phyloP scores from a whole-genome alignment of 2,888 invertebrate species.

The Leucozona laternaria region DNA sequence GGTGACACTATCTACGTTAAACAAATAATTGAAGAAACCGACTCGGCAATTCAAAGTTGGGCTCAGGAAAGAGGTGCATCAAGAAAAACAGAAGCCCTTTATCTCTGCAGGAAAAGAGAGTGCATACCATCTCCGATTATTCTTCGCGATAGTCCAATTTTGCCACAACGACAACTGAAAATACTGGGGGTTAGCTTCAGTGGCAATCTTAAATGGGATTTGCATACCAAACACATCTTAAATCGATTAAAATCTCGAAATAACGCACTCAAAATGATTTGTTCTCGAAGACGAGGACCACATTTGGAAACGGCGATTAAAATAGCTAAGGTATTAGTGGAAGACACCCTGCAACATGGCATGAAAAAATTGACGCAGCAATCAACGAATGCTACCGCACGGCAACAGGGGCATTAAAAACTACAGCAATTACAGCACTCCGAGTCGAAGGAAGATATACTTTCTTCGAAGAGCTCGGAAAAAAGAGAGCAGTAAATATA shows the following conservation, averaged over 20 bases:
- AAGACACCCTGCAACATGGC: conserved; percentile 28
- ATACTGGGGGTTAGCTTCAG: conserved; percentile 15
- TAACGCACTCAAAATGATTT: conserved; percentile 20
- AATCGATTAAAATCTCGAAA: conserved; percentile 14
- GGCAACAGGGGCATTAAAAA: conserved; percentile 20
- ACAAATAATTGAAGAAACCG: conserved; percentile 9
- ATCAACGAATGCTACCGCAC: conserved; percentile 41
- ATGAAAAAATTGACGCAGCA: conserved; percentile 15
- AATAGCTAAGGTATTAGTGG: not conserved
- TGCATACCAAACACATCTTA: not conserved
- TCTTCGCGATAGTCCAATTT: not conserved
- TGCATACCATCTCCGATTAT: not conserved
- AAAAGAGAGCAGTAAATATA: too few relatives aligned
- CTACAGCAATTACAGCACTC: conserved; percentile 25
- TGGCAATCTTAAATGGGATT: conserved; percentile 3
- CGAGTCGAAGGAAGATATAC: conserved; percentile 26
- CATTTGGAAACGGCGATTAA: too few relatives aligned
- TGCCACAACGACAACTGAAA: not conserved
- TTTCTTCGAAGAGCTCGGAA: too few relatives aligned
- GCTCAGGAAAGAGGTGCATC: conserved; percentile 29
- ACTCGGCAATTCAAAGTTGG: conserved; percentile 18
- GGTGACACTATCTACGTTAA: not conserved
- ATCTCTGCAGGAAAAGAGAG: conserved; percentile 27
- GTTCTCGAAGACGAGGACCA: not conserved
- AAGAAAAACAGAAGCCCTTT: conserved; percentile 19